These are phyloP conservation scores for Ommatoiulus sabulosus DNA, from an alignment of 2,888 invertebrate genomes.

Conservation along the genomic window DNA sequence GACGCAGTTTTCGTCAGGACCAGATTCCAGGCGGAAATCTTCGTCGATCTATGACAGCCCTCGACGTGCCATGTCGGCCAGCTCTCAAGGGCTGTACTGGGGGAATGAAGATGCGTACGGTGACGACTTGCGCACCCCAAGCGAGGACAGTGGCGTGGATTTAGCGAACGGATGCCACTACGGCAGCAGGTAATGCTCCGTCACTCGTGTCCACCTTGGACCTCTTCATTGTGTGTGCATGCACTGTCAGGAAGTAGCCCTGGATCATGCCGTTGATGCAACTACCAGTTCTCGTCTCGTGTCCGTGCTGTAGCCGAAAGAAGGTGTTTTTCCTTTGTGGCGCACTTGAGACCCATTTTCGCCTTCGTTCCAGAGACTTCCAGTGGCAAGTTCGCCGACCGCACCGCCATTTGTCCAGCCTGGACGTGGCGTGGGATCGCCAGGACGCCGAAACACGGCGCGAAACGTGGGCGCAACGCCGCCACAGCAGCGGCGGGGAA, in stretches of 20 bases:
- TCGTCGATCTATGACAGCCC: conserved; percentile 63
- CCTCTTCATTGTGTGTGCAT: neutral
- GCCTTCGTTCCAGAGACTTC: conserved; percentile 57
- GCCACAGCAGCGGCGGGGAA: conserved; percentile 59
- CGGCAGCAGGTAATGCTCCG: conserved; percentile 53
- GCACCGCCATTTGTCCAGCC: conserved; percentile 50
- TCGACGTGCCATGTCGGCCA: conserved; percentile 64
- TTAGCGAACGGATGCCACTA: conserved; percentile 73
- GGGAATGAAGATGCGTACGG: conserved; percentile 52
- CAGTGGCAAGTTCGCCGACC: conserved; percentile 49
- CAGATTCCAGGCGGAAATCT: conserved; percentile 10
- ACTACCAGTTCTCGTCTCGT: neutral
- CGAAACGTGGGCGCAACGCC: conserved; percentile 55
- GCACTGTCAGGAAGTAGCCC: neutral
- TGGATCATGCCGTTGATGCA: neutral
- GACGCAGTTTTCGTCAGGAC: conserved; percentile 46
- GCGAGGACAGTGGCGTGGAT: conserved; percentile 95
- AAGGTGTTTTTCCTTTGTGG: conserved; percentile 38
- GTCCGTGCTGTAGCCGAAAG: neutral
- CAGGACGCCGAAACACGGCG: conserved; percentile 13
- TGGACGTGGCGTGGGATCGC: conserved; percentile 42
- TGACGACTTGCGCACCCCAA: conserved; percentile 79
- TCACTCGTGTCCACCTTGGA: neutral
- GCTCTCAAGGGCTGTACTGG: conserved; percentile 56
- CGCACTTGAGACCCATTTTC: conserved; percentile 56